phyloP scores from a whole-genome alignment of 2,888 invertebrate species.

The Melinaea marsaeus region DNA sequence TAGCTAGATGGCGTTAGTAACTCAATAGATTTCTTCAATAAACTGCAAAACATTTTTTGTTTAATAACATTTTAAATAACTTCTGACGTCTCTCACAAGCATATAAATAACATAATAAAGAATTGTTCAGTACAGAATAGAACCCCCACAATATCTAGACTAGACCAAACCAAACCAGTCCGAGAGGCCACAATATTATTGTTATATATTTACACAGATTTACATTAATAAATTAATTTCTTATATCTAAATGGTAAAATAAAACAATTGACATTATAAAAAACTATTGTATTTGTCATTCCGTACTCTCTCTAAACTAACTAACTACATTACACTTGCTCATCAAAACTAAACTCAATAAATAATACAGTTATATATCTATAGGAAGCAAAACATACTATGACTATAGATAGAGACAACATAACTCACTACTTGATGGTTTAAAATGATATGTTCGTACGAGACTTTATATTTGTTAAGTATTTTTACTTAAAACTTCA shows the following conservation, averaged over 20 bases:
- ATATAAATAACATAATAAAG: no score
- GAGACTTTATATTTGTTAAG: not conserved
- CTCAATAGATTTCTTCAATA: no score
- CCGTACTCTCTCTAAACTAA: conserved; percentile 27
- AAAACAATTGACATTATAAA: conserved; percentile 27
- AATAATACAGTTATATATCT: conserved; percentile 37
- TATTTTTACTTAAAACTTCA: no score
- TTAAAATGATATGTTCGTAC: not conserved
- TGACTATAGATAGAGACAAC: conserved; percentile 7
- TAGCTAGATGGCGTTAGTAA: no score
- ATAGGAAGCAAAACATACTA: conserved; percentile 31
- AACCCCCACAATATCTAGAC: no score
- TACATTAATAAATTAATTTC: not conserved
- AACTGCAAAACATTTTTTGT: no score
- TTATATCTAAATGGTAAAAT: conserved; percentile 17
- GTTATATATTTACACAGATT: no score
- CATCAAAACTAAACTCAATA: conserved; percentile 37
- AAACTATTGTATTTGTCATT: conserved; percentile 35
- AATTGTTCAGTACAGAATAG: no score
- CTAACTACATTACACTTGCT: conserved; percentile 21
- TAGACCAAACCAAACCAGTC: no score
- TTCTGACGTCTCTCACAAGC: no score
- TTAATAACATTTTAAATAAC: no score
- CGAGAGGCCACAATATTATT: no score
- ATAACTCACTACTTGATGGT: not conserved